phyloP scores from a whole-genome alignment of 2,113 vertebrate genomes.

The Heliornis fulica region DNA sequence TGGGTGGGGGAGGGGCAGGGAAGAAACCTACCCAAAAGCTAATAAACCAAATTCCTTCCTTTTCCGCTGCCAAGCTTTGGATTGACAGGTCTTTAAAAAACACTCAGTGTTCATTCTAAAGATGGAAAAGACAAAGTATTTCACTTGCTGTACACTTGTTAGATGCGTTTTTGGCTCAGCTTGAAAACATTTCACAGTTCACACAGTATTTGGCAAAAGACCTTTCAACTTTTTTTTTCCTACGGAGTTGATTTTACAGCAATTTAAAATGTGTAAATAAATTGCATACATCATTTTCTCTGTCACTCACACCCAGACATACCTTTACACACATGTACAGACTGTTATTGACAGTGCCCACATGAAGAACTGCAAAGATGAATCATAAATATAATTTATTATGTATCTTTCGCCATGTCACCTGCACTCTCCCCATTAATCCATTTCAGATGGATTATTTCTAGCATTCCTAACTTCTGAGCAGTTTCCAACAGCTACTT shows the following conservation, averaged over 20 bases:
- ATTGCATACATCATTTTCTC: background rate
- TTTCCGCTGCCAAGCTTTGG: conserved; percentile 53
- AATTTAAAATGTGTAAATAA: background rate
- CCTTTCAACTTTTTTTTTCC: conserved; percentile 31
- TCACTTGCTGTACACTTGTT: conserved; percentile 62
- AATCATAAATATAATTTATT: background rate
- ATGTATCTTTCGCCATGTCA: conserved; percentile 19
- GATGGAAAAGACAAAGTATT: conserved; percentile 60
- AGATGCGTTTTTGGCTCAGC: conserved; percentile 62
- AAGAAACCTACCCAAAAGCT: background rate
- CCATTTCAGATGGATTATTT: conserved; percentile 35
- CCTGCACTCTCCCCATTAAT: background rate
- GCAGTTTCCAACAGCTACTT: conserved; percentile 55
- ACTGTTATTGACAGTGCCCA: background rate
- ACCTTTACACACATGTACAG: background rate
- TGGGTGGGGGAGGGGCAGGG: background rate
- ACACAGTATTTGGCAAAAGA: conserved; percentile 22
- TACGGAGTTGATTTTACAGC: background rate
- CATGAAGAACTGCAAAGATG: background rate
- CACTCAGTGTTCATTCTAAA: conserved; percentile 47
- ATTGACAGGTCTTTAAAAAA: conserved; percentile 58
- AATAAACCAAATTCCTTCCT: conserved; percentile 58
- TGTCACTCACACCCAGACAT: background rate
- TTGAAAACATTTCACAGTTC: conserved; percentile 64
- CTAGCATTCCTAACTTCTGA: conserved; percentile 64